These are phyloP conservation scores for Sclerurus mexicanus DNA, from an alignment of 2,113 vertebrate species.

Conservation along the genomic window DNA sequence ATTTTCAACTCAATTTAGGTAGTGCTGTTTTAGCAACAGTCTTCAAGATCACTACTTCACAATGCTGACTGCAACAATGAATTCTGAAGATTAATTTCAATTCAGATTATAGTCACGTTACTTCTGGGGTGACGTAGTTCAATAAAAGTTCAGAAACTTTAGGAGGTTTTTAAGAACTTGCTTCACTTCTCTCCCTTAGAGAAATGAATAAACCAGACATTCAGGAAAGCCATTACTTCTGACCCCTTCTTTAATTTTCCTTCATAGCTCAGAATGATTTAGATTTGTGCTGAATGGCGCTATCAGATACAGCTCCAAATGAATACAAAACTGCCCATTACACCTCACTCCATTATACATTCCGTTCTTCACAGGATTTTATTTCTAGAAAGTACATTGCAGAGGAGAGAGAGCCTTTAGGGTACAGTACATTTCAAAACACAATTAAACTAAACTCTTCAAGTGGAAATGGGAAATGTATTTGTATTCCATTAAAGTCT, in stretches of 20 bases:
- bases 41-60: neutral
- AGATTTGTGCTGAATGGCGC: neutral
- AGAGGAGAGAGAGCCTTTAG: constrained; percentile 38
- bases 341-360: neutral
- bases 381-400: constrained; percentile 41
- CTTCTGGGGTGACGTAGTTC: neutral
- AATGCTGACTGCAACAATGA: neutral
- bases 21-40: neutral
- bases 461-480: constrained; percentile 69
- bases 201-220: neutral
- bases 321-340: constrained; percentile 34
- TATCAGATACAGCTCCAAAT: neutral
- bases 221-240: neutral
- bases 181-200: neutral
- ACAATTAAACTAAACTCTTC: constrained; percentile 76
- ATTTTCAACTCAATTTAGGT: neutral
- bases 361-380: constrained; percentile 47
- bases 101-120: neutral
- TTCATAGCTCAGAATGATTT: neutral
- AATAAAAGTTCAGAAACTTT: neutral
- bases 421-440: constrained; percentile 67
- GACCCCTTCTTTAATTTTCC: neutral
- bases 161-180: neutral
- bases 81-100: neutral
- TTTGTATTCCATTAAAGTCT: constrained; percentile 70